phyloP scores from a whole-genome alignment of 2,888 invertebrate species.

The Cryptocheilus praepositus region DNA sequence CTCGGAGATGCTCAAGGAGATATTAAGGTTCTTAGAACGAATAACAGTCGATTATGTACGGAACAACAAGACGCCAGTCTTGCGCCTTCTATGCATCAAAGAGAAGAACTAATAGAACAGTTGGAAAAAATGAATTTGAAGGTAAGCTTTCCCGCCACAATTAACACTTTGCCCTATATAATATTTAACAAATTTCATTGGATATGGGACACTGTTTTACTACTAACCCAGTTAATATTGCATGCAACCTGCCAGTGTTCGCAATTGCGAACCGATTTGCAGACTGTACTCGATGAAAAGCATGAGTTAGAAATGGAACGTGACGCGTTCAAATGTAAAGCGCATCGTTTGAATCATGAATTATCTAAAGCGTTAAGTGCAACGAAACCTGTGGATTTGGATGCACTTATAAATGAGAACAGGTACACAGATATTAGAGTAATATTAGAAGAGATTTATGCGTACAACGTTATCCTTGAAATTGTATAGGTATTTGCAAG shows the following conservation, averaged over 20 bases:
- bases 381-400: constrained; percentile 82
- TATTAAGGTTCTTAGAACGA: constrained; percentile 79
- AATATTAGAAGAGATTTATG: too few species aligned
- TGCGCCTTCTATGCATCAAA: constrained; percentile 77
- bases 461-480: neutral
- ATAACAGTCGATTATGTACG: constrained; percentile 65
- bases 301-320: constrained; percentile 88
- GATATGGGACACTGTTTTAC: neutral
- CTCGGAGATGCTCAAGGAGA: constrained; percentile 84
- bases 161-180: neutral
- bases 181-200: neutral
- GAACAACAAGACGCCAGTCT: constrained; percentile 51
- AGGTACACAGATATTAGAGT: constrained; percentile 73
- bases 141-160: constrained; percentile 71
- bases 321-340: constrained; percentile 89
- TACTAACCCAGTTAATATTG: neutral
- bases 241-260: constrained; percentile 77
- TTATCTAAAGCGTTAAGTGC: constrained; percentile 82
- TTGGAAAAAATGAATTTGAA: constrained; percentile 81
- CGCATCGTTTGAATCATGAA: constrained; percentile 88
- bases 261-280: constrained; percentile 85
- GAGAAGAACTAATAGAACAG: constrained; percentile 82
- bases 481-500: constrained; percentile 81
- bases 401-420: constrained; percentile 88
- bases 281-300: constrained; percentile 88